These are phyloP conservation scores for Larimichthys polyactis DNA, from an alignment of 2,113 vertebrate genomes.

Conservation along the genomic window DNA sequence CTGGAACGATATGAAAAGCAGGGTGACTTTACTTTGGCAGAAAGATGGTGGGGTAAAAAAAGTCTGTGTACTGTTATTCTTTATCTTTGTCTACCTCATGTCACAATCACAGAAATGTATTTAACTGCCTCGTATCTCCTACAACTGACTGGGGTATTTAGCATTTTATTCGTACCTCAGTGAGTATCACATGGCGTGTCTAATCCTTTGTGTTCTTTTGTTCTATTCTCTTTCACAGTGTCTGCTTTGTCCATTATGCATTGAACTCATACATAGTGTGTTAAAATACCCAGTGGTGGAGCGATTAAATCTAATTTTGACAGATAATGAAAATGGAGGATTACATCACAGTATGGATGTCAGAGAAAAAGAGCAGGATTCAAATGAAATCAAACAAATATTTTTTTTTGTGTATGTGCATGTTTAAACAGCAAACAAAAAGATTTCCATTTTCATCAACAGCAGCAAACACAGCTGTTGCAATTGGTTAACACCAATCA, in stretches of 20 bases:
- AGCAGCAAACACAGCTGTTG: not conserved
- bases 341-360: constrained; percentile 45
- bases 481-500: not conserved
- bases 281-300: constrained; percentile 55
- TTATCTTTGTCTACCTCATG: constrained; percentile 20
- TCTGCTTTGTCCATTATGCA: constrained; percentile 79
- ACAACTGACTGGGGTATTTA: constrained; percentile 47
- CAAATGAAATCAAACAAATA: constrained; percentile 42
- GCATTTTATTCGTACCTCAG: constrained; percentile 62
- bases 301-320: constrained; percentile 64
- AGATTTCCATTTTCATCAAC: constrained; percentile 1
- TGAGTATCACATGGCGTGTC: constrained; percentile 50
- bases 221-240: constrained; percentile 58
- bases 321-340: constrained; percentile 53
- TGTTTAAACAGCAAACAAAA: not conserved
- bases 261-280: constrained; percentile 51
- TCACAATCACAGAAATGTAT: constrained; percentile 25
- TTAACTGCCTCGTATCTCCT: constrained; percentile 13
- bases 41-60: constrained; percentile 2
- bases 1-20: constrained; percentile 30
- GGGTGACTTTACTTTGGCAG: constrained; percentile 26
- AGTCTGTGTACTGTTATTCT: constrained; percentile 12
- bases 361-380: constrained; percentile 15
- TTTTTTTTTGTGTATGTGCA: not conserved
- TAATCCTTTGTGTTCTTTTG: constrained; percentile 71